Evolutionary conservation across 2,888 invertebrate genomes (phyloP), one percentile per base, ranked within the genome.

Genomic region (Microdon myrmicae): DNA sequence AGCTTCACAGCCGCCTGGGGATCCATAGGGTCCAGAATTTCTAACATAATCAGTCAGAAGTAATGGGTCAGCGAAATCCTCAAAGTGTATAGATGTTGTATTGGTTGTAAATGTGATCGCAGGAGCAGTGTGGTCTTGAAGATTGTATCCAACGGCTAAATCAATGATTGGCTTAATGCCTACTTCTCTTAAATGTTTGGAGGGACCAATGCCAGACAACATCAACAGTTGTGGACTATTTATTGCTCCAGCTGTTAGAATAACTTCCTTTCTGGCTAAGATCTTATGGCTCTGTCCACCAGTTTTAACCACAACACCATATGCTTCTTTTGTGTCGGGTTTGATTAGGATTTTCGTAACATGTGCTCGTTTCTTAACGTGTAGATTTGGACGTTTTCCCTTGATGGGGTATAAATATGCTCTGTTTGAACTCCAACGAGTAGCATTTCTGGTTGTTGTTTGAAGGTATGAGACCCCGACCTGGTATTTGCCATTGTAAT

Each of bases 141-240:
- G 78, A 56, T 85, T 86, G 32, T 82, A 81, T 1, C 88, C 88
- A 1, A 88, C 88, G 0, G 84, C 84, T 26, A 87, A 75, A 71
- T 87, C 83, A 26, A 81, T 79, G 20, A 89, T 71, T 0, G 86
- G 81, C 1, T 82, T 79, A 25, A 86, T 84, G n/a, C 82, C 82
- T 28, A 81, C 72, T 48, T 81, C 77, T 17, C 75, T 73, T 2
- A 87, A 79, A 67, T 87, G 85, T 32, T 83, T 77, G n/a, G 79
- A 80, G 0, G 86, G 87, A 2, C 87, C 87, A 5, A 90, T 78
- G 2, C 90, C 91, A 1, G 89, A 90, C 10, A 91, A 75, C 90
- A 93, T 89, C 4, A 94, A 82, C 5, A 94, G 75, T 72, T 94
- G 93, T 0, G 94, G 92, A 1, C 88, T 86, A 69, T 90, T 90